Conservation (phyloP, 2,113 vertebrate genomes). For the Myrmecophaga tridactyla region DNA sequence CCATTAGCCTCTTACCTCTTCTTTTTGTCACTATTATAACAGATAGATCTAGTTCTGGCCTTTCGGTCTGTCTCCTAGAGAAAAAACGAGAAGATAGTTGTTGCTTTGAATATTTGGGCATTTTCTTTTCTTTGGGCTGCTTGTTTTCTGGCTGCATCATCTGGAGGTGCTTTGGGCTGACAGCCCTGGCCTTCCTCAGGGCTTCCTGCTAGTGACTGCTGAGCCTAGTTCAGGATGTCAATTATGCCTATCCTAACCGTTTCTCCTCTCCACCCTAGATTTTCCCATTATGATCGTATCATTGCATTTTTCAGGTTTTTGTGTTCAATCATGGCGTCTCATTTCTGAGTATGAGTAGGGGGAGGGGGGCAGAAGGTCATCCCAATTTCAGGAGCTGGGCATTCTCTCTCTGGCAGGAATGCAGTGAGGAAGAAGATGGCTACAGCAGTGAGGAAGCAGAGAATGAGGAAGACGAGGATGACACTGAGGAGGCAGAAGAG, state of each 20-base stretch:
- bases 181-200: not conserved
- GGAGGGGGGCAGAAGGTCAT: not conserved
- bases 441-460: conserved; percentile 88
- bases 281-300: not conserved
- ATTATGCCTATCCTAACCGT: not conserved
- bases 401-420: conserved; percentile 85
- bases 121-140: conserved; percentile 31
- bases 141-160: conserved; percentile 29
- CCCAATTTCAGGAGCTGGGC: conserved; percentile 47
- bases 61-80: conserved; percentile 53
- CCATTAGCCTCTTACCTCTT: conserved; percentile 43
- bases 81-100: conserved; percentile 25
- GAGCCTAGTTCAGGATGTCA: conserved; percentile 35
- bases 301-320: conserved; percentile 38
- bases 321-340: conserved; percentile 35
- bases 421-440: conserved; percentile 91
- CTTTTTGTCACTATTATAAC: conserved; percentile 23
- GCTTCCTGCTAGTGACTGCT: conserved; percentile 1
- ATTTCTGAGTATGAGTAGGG: conserved; percentile 27
- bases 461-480: conserved; percentile 91
- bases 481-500: conserved; percentile 91
- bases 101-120: conserved; percentile 21
- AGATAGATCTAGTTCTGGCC: conserved; percentile 40
- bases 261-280: not conserved
- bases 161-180: conserved; percentile 4